phyloP scores from a whole-genome alignment of 2,797 vertebrate species.

The Microcaecilia unicolor region DNA sequence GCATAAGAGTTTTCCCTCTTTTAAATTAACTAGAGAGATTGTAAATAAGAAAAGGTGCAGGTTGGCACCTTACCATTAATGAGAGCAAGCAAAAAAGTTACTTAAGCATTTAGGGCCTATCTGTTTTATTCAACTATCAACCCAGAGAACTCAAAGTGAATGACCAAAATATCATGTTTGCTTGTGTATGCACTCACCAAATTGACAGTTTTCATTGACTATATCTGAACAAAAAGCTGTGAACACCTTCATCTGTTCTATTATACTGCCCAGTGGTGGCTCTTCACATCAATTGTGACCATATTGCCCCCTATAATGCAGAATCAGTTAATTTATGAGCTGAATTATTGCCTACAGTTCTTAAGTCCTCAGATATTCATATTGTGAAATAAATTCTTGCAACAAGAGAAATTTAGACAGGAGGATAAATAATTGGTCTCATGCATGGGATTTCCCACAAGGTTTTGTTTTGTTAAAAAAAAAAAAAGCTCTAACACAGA shows the following conservation, averaged over 20 bases:
- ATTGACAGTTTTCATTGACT: not conserved
- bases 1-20: not conserved
- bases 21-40: not conserved
- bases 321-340: slow-evolving; percentile 14
- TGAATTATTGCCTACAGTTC: slow-evolving; percentile 7
- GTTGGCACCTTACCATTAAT: not conserved
- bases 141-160: not conserved
- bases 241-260: slow-evolving; percentile 1
- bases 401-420: slow-evolving; percentile 28
- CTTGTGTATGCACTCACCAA: not conserved
- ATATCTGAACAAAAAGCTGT: slow-evolving; percentile 21
- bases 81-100: not conserved
- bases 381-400: slow-evolving; percentile 32
- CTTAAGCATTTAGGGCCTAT: not conserved
- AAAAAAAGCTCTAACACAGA: slow-evolving; percentile 8
- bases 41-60: not conserved
- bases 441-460: slow-evolving; percentile 20
- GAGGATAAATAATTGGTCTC: slow-evolving; percentile 25
- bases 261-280: slow-evolving; percentile 10
- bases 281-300: slow-evolving; percentile 1
- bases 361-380: slow-evolving; percentile 20
- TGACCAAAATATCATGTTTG: not conserved
- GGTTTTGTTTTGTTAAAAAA: slow-evolving; percentile 30
- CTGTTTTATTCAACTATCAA: not conserved
- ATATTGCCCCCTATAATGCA: slow-evolving; percentile 3